phyloP scores from a whole-genome alignment of 2,888 invertebrate species.

The Microdon myrmicae region DNA sequence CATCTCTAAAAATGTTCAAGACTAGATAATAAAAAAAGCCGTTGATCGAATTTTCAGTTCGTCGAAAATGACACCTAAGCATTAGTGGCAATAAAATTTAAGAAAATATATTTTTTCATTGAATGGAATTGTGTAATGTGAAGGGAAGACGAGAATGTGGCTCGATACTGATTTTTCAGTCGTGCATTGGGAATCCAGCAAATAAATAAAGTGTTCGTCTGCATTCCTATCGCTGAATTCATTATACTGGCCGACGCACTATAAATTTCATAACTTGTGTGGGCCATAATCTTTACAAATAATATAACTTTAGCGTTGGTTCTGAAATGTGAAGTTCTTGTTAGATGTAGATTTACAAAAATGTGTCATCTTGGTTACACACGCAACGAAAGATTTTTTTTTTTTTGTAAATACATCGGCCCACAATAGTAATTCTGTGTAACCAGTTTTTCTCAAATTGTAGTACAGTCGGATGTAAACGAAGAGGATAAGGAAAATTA shows the following conservation, averaged over 20 bases:
- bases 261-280: neutral
- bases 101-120: neutral
- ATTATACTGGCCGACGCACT: neutral
- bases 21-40: neutral
- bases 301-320: neutral
- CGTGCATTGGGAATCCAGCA: too few relatives aligned
- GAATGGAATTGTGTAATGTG: too few relatives aligned
- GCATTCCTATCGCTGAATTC: too few relatives aligned
- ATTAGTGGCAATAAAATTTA: neutral
- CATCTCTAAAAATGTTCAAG: too few relatives aligned
- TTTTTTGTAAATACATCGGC: conserved; percentile 6
- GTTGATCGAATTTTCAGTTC: neutral
- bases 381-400: neutral
- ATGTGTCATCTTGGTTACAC: conserved; percentile 6
- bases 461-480: too few relatives aligned
- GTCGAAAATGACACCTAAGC: neutral
- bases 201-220: too few relatives aligned
- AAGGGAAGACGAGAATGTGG: too few relatives aligned
- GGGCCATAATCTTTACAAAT: neutral
- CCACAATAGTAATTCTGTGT: too few relatives aligned
- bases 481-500: too few relatives aligned
- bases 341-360: neutral
- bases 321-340: neutral
- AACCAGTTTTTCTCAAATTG: too few relatives aligned
- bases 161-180: too few relatives aligned